A percentile compares a stretch with the other conserved stretches of the same genome.
These are phyloP conservation scores for Philopedon plagiatum DNA, from an alignment of 2,888 invertebrate species.

Conservation along the genomic window DNA sequence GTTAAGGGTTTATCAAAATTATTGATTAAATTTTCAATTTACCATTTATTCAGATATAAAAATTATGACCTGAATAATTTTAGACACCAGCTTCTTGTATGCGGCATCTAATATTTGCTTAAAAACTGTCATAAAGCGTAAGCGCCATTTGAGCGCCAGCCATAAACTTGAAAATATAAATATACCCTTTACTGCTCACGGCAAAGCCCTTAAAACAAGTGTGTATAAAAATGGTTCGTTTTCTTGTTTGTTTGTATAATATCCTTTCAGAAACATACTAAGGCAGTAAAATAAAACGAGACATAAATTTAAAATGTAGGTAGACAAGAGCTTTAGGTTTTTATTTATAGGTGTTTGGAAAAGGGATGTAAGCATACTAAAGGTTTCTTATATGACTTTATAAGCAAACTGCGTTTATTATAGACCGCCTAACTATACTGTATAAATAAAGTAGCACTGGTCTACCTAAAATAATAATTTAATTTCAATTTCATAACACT, in stretches of 20 bases:
- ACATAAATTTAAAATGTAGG: constrained; percentile 29
- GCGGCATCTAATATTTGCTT: constrained; percentile 32
- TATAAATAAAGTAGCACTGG: too few species aligned
- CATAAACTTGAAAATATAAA: constrained; percentile 34
- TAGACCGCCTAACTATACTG: too few species aligned
- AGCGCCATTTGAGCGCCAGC: constrained; percentile 30
- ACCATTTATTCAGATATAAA: too few species aligned
- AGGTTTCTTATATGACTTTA: too few species aligned
- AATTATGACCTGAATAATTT: constrained; percentile 11
- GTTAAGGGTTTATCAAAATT: too few species aligned
- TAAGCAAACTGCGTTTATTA: too few species aligned
- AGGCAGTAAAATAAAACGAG: constrained; percentile 28
- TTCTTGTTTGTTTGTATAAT: constrained; percentile 32
- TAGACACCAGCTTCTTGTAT: constrained; percentile 21
- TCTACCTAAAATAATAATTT: too few species aligned
- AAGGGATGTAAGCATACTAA: too few species aligned
- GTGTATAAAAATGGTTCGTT: constrained; percentile 30
- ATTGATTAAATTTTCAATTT: too few species aligned
- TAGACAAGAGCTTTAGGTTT: constrained; percentile 24
- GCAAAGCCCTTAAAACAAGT: constrained; percentile 33
- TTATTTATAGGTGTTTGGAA: too few species aligned
- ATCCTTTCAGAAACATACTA: constrained; percentile 24
- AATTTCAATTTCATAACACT: too few species aligned
- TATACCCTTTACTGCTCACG: constrained; percentile 30
- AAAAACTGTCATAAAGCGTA: constrained; percentile 28